Evolutionary conservation across 1,140 invertebrate genomes (phyloP), one percentile per base, ranked within the genome.

Genomic region (Sitodiplosis mosellana): DNA sequence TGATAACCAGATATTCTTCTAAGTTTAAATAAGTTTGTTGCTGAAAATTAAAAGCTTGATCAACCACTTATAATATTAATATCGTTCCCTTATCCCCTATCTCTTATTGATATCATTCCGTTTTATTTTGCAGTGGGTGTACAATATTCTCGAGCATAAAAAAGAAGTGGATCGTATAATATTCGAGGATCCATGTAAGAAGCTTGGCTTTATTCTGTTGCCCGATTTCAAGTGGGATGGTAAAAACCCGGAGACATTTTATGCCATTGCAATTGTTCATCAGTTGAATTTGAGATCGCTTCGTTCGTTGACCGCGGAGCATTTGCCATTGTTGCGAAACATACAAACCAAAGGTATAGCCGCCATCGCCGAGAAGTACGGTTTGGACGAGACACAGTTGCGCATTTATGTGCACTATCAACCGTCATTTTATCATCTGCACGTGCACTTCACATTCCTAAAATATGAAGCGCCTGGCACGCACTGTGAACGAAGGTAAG

Each of bases 191-290:
- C 54, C 68, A 10, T 80, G 92, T 67, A 68, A 78, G 27, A 70
- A 79, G 41, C 76, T 61, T 46, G 93, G 93, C 0, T 98, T 97
- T 67, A 70, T 95, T 19, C 61, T 97, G 2, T 49, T 93, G 2
- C 88, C 89, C 1, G 93, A 97, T 68, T 69, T 95, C 43, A 97
- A 97, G 66, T 97, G 93, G 92, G 83, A 93, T 66, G 80, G 83
- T 19, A 67, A 78, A 42, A 74, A 78, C 41, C 59, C 76, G 4
- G 78, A 86, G 49, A 80, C 79, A 21, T 64, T 97, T 0, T 90
- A 96, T 59, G 62, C 93, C 5, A 67, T 92, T 45, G 91, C 84
- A 2, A 78, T 98, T 49, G 70, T 82, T 2, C 75, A 79, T 54
- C 70, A 76, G 55, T 75, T 69, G 55, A 74, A 71, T 33, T 75